Percentiles rank a stretch among this genome's conserved stretches.
phyloP scores from a whole-genome alignment of 2,113 vertebrate genomes.

The Setophaga kirtlandii region DNA sequence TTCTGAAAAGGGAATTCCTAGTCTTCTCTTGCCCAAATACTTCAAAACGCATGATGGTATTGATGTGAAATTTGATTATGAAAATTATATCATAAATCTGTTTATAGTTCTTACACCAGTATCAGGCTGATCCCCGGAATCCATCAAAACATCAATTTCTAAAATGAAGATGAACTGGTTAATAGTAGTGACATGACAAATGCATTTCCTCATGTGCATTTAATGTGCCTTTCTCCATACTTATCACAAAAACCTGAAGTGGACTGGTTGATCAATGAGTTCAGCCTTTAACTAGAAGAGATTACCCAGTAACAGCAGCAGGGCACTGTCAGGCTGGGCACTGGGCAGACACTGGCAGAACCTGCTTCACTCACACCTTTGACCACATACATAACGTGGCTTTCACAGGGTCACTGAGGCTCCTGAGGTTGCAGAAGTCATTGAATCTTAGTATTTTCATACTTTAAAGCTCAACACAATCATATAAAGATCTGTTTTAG shows the following conservation, averaged over 20 bases:
- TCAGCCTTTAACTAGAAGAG: background rate
- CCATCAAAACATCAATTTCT: background rate
- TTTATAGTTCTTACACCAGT: background rate
- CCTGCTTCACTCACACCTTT: background rate
- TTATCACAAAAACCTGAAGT: background rate
- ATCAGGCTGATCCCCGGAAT: background rate
- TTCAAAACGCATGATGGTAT: background rate
- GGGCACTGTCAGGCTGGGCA: background rate
- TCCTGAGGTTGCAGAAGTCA: background rate
- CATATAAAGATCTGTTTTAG: background rate
- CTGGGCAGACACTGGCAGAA: background rate
- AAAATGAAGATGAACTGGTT: background rate
- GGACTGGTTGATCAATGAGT: background rate
- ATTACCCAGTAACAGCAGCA: rapidly evolving
- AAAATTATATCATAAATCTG: background rate
- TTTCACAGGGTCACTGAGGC: background rate
- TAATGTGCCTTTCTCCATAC: background rate
- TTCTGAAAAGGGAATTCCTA: background rate
- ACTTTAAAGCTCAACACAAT: background rate
- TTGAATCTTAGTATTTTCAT: background rate
- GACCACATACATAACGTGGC: rapidly evolving
- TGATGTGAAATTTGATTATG: background rate
- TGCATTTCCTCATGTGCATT: background rate
- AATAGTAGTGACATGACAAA: background rate
- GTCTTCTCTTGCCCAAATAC: background rate